These are phyloP conservation scores for Homarus americanus DNA, from an alignment of 1,140 invertebrate species.

Conservation along the genomic window DNA sequence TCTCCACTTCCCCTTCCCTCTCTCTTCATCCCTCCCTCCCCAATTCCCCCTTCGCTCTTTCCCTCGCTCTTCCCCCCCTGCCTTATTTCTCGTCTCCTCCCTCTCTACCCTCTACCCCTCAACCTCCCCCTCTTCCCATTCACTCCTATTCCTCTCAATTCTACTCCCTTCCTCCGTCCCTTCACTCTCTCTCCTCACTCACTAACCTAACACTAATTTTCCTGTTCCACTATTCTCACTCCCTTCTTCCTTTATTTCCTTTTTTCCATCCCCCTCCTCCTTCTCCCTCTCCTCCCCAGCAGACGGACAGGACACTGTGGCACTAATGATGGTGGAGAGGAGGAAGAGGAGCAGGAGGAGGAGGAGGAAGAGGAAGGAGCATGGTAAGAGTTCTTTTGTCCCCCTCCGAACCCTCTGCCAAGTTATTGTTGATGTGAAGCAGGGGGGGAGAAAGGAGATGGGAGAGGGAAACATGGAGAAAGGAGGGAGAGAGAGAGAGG, in stretches of 20 bases:
- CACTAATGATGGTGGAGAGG: no score
- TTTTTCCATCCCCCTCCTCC: no score
- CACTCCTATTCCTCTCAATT: not conserved
- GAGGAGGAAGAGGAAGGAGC: no score
- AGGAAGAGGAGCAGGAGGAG: no score
- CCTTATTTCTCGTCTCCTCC: not conserved
- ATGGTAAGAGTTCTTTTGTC: no score
- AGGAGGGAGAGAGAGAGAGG: not conserved
- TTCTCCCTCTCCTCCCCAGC: not conserved
- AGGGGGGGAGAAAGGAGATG: not conserved
- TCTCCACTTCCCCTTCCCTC: not conserved
- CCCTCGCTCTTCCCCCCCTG: not conserved
- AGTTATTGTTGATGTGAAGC: no score
- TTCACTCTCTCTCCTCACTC: not conserved
- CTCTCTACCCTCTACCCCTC: not conserved
- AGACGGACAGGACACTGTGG: no score
- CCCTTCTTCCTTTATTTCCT: not conserved
- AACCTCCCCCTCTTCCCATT: not conserved
- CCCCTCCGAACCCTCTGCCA: no score
- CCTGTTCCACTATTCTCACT: not conserved
- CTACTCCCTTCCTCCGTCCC: not conserved
- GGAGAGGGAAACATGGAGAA: not conserved
- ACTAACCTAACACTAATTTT: not conserved
- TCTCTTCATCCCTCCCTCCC: not conserved
- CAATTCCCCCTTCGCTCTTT: not conserved